Evolutionary conservation across 2,113 vertebrate species (phyloP).

Genomic region (Alosa alosa): DNA sequence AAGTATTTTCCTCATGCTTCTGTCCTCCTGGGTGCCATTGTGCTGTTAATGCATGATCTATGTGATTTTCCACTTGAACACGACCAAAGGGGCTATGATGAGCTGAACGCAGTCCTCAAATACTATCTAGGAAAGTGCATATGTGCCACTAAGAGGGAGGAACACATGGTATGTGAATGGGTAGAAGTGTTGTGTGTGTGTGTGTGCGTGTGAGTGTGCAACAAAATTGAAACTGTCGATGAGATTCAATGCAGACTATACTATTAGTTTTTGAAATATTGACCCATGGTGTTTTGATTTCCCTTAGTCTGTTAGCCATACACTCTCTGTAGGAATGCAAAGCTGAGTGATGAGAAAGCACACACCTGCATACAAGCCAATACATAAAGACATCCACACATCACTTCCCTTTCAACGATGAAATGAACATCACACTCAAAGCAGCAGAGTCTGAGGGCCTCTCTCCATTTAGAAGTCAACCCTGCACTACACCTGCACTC

Average conservation of each 20-base stretch:
- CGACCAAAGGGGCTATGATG: slow-evolving; percentile 36
- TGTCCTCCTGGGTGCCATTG: slow-evolving; percentile 22
- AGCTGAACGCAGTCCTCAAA: slow-evolving; percentile 28
- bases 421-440: neutral
- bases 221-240: neutral
- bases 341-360: neutral
- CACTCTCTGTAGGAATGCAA: neutral
- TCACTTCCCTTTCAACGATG: neutral
- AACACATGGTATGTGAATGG: neutral
- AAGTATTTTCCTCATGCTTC: neutral
- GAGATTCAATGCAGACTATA: neutral
- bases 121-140: neutral
- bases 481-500: neutral
- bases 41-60: slow-evolving; percentile 39
- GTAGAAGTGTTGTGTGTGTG: neutral
- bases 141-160: neutral
- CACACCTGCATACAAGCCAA: neutral
- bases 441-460: neutral
- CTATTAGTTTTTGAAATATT: neutral
- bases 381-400: neutral
- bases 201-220: neutral
- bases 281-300: too few relatives aligned
- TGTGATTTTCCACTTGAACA: slow-evolving; percentile 44
- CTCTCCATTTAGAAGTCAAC: neutral
- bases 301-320: neutral